Conservation (phyloP, 2,888 invertebrate species). For the Chaitophorus viminalis region DNA sequence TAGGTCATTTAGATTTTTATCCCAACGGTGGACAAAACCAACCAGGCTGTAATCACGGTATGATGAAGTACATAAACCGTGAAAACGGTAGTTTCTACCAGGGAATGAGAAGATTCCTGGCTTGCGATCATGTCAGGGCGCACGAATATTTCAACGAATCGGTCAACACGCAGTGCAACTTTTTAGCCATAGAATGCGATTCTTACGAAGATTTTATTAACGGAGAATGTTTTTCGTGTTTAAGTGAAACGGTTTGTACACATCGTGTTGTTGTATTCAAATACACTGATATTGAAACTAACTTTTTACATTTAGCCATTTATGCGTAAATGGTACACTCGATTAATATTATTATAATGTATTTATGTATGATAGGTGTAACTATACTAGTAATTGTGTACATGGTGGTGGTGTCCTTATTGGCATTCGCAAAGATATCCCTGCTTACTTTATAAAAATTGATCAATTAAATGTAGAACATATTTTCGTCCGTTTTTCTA, state of each 20-base stretch:
- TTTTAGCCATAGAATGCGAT: constrained; percentile 80
- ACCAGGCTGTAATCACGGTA: constrained; percentile 75
- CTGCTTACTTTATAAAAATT: too few relatives aligned
- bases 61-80: constrained; percentile 74
- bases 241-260: constrained; percentile 64
- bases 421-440: too few relatives aligned
- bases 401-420: too few relatives aligned
- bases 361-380: too few relatives aligned
- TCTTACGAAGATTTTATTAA: constrained; percentile 73
- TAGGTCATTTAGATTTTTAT: constrained; percentile 91
- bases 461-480: too few relatives aligned
- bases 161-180: constrained; percentile 76
- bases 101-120: constrained; percentile 77
- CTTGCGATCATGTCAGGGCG: constrained; percentile 89
- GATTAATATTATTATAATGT: not conserved
- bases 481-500: too few relatives aligned
- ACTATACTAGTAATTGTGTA: too few relatives aligned
- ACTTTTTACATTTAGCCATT: too few relatives aligned
- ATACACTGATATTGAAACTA: too few relatives aligned
- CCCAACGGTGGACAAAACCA: constrained; percentile 89
- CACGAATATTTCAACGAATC: constrained; percentile 87
- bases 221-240: constrained; percentile 66
- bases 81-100: constrained; percentile 74
- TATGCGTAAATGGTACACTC: not conserved
- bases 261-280: not conserved